Evolutionary conservation across 2,113 vertebrate species (phyloP), one percentile per base, ranked within the genome.

Genomic region (Atherinomorus stipes): DNA sequence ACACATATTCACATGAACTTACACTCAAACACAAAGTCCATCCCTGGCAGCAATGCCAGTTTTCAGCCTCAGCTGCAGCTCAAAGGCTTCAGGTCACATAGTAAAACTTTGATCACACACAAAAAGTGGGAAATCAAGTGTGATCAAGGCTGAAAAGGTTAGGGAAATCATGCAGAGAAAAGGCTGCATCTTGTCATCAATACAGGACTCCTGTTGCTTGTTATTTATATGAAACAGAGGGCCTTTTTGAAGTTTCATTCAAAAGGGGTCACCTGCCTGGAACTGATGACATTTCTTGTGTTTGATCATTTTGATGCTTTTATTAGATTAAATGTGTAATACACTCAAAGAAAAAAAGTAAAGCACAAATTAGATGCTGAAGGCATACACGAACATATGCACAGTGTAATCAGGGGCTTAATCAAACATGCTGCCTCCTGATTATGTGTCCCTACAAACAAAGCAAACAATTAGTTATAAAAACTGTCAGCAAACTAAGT

Each of bases 371-470:
- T 38, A 57, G 25, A 51, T 4, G 40, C 56, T 52, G 59, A 21
- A 21, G 45, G 45, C 58, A 64, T 51, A 78, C 74, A 76, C 65
- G 53, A 63, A 71, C 74, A 81, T 70, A 75, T 50, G 21, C 62
- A 62, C 57, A 62, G 67, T 50, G 22, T 15, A 26, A 9, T 67
- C 21, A n/a, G 23, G 9, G 60, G 45, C 66, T 57, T 71, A 76
- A 86, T 83, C 53, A 88, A 75, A 74, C 64, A 79, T 25, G 60
- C 75, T 72, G 80, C 23, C 57, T 12, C 3, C 28, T 28, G 6
- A 28, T n/a, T n/a, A n/a, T 28, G 28, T 28, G 28, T n/a, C n/a
- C n/a, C n/a, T 72, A 70, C 65, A 80, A 81, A 81, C 67, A 75
- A 84, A 68, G 72, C 69, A 38, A 78, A 70, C 64, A 51, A 45